These are phyloP conservation scores for Chelonoidis abingdonii DNA, from an alignment of 2,113 vertebrate species.

Conservation along the genomic window DNA sequence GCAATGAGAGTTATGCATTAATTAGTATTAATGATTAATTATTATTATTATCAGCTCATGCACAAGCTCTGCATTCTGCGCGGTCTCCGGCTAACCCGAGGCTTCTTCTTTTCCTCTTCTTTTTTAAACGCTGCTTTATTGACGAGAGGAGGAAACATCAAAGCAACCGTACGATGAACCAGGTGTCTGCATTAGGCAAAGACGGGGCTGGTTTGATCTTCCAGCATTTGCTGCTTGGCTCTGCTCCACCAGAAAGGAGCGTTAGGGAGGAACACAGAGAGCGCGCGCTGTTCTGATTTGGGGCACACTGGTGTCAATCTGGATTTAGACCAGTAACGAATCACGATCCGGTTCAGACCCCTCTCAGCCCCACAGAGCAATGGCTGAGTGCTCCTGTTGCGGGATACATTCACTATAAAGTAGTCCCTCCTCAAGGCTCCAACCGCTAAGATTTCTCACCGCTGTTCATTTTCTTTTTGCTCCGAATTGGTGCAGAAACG, in stretches of 20 bases:
- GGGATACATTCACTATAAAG: background rate
- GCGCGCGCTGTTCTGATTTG: background rate
- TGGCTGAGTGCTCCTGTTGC: no score
- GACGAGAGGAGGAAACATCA: background rate
- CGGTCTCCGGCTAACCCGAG: background rate
- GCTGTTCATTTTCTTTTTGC: background rate
- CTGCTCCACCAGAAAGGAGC: background rate
- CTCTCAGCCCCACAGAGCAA: background rate
- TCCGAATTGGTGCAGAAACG: background rate
- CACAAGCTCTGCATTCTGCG: background rate
- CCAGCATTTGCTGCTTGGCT: background rate
- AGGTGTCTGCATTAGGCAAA: background rate
- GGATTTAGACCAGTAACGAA: background rate
- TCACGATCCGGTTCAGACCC: rapidly evolving
- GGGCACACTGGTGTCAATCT: background rate
- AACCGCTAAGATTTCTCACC: background rate
- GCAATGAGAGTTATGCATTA: background rate
- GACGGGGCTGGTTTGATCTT: background rate
- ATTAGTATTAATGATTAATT: background rate
- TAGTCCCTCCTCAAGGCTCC: background rate
- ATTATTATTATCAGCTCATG: background rate
- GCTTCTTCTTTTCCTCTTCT: background rate
- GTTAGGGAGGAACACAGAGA: background rate
- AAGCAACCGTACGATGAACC: background rate
- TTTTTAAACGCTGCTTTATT: background rate